Conservation (phyloP, 2,113 vertebrate species). For the Bubalus kerabau region DNA sequence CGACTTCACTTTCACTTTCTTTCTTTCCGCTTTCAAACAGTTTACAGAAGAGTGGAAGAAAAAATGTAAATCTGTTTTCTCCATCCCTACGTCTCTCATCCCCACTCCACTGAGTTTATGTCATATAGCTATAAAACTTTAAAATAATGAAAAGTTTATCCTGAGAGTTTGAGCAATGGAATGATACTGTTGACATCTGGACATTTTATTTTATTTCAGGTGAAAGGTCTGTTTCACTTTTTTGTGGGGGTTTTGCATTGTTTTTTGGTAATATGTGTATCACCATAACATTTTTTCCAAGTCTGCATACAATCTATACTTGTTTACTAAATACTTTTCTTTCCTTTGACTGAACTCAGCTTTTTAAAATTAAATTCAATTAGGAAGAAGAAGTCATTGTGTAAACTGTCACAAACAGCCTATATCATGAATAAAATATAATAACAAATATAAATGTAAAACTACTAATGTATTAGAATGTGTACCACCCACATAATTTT, state of each 20-base stretch:
- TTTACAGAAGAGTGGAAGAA: neutral
- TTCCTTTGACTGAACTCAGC: neutral
- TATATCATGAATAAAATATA: neutral
- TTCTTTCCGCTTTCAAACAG: neutral
- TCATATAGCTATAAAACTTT: neutral
- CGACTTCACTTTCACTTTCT: no score
- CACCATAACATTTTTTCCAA: neutral
- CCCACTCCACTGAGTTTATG: neutral
- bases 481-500: neutral
- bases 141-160: neutral
- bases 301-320: neutral
- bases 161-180: neutral
- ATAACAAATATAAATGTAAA: neutral
- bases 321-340: neutral
- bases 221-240: neutral
- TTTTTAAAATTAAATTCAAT: conserved; percentile 30
- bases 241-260: neutral
- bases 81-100: neutral
- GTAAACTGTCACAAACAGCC: neutral
- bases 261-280: neutral
- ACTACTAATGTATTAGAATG: neutral
- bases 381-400: neutral
- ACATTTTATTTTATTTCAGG: conserved; percentile 15
- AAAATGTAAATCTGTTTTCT: neutral
- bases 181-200: neutral